Percentiles rank a stretch among this genome's conserved stretches.
Conservation (phyloP, 2,113 vertebrate genomes). For the Tursiops truncatus region DNA sequence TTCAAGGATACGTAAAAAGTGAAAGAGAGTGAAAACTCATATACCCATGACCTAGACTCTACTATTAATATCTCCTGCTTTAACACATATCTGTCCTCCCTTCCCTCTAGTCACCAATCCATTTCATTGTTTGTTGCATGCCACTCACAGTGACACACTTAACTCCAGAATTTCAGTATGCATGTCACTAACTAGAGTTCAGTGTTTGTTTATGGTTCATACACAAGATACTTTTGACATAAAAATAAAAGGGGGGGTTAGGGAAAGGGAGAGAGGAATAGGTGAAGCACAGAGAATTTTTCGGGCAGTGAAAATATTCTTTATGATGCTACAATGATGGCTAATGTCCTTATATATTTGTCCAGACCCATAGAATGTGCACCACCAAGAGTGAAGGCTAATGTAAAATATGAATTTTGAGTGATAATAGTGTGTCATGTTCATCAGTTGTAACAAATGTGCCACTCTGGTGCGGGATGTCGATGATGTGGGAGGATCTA, state of each 20-base stretch:
- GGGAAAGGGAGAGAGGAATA: background rate
- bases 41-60: background rate
- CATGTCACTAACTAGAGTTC: background rate
- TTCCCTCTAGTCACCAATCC: background rate
- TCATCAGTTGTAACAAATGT: background rate
- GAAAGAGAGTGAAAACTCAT: background rate
- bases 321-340: background rate
- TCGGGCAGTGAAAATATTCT: background rate
- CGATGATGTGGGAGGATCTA: background rate
- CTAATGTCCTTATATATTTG: background rate
- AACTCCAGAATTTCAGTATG: background rate
- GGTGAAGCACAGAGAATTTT: background rate
- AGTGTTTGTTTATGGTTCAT: background rate
- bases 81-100: background rate
- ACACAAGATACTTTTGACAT: background rate
- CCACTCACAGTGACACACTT: background rate
- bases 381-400: background rate
- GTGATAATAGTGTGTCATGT: background rate
- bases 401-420: background rate
- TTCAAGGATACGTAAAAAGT: background rate
- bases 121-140: background rate
- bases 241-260: background rate
- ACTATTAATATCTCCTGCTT: background rate
- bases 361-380: background rate
- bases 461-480: background rate